These are phyloP conservation scores for Danio aesculapii DNA, from an alignment of 2,797 vertebrate genomes.

Conservation along the genomic window DNA sequence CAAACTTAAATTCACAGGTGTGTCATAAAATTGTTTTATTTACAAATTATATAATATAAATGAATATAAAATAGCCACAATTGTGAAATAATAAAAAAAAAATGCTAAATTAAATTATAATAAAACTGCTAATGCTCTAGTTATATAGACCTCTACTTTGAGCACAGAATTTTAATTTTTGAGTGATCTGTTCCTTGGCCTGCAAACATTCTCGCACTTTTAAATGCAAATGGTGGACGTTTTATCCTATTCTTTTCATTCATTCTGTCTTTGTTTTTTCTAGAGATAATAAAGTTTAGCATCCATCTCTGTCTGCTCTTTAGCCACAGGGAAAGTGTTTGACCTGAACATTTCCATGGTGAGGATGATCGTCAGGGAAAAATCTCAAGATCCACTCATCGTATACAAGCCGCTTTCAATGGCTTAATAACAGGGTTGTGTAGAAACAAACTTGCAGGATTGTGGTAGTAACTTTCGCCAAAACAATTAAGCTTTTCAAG, in stretches of 20 bases:
- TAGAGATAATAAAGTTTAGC: constrained; percentile 54
- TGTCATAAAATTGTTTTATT: too few species aligned
- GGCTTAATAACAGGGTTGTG: constrained; percentile 10
- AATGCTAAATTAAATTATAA: too few species aligned
- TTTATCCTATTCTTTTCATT: constrained; percentile 38
- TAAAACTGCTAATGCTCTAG: too few species aligned
- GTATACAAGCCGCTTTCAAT: constrained; percentile 6
- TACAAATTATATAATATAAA: too few species aligned
- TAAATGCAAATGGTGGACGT: constrained; percentile 61
- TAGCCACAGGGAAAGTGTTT: constrained; percentile 35
- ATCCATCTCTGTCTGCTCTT: constrained; percentile 42
- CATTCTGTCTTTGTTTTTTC: constrained; percentile 30
- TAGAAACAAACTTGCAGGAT: neutral
- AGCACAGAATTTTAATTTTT: neutral
- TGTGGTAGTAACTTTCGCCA: neutral
- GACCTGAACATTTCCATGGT: constrained; percentile 51
- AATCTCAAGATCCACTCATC: neutral
- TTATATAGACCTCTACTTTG: too few species aligned
- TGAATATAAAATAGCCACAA: too few species aligned
- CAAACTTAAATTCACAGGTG: too few species aligned
- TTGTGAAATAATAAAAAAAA: too few species aligned
- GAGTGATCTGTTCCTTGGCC: neutral
- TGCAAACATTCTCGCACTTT: constrained; percentile 39
- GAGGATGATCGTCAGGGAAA: constrained; percentile 33
- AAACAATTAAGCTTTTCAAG: neutral